Base-by-base conservation (phyloP, 2,113 vertebrate species). In the Triplophysa siluroides region DNA sequence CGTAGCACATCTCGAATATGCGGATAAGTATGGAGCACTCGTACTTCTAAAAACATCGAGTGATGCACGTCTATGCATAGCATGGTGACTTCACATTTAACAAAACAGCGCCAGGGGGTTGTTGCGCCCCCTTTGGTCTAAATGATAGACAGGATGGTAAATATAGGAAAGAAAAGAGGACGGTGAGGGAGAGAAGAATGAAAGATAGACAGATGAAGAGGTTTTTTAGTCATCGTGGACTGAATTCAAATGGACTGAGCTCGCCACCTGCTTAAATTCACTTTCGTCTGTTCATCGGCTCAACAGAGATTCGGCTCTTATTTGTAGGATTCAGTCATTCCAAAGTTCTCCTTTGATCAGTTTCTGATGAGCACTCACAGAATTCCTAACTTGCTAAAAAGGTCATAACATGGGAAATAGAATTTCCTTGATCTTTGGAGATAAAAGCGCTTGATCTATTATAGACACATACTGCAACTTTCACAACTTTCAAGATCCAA, bases 31-130 rank as follows among this genome's bases (percentile, higher is more conserved):
- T 80, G n/a, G 24, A 69, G 18, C 68, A 63, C 47, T 18, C 41
- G 38, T 76, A 41, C 72, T 60, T 60, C 65, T 68, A 41, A 78
- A 75, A 58, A 78, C 69, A 64, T 45, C 45, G 56, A 78, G 60
- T 73, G 54, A 80, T 33, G 77, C 62, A 81, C 24, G 29, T 68
- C 23, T 26, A 33, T 41, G 61, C 4, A 76, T 52, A 62, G 78
- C 60, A 54, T 68, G 62, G 78, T 38, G 41, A 62, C 62, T 18
- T 78, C 18, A 73, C 2, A 29, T 5, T 80, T 29, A 62, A 29
- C 63, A 75, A 83, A 76, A 26, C 77, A 61, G 66, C 61, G 19
- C 78, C 50, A 61, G 38, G 56, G 60, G 24, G 61, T 12, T 60
- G 23, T 21, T n/a, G 6, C n/a, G 0, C 50, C 62, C 50, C 38